Conservation (phyloP, 2,113 vertebrate species). For the Mus pahari region DNA sequence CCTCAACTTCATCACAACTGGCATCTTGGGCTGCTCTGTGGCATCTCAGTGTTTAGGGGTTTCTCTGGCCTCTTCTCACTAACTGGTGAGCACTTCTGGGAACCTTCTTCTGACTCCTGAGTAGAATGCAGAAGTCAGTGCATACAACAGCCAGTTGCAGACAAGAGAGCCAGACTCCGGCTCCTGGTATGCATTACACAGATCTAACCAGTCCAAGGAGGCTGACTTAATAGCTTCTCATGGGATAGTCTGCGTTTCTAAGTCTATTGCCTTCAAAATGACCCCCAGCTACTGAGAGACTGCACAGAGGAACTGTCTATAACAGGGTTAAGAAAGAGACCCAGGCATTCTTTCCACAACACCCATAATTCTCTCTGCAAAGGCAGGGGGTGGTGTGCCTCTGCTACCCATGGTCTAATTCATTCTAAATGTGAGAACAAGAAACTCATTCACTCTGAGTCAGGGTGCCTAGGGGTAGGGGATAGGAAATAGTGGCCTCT, state of each 20-base stretch:
- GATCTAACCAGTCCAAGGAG: background rate
- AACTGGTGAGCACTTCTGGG: background rate
- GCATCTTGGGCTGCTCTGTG: background rate
- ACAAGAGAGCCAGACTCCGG: fast-evolving
- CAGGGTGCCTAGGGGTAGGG: background rate
- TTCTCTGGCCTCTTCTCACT: background rate
- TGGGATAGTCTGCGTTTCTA: background rate
- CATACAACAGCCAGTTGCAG: background rate
- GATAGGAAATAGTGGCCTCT: constrained; percentile 57
- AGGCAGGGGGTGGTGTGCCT: constrained; percentile 31
- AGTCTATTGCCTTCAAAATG: constrained; percentile 24
- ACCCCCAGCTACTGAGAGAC: constrained; percentile 11
- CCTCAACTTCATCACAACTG: fast-evolving
- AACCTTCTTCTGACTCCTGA: background rate
- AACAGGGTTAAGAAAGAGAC: constrained; percentile 21
- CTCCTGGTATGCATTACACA: background rate
- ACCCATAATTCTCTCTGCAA: background rate
- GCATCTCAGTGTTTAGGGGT: fast-evolving
- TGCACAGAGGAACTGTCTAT: background rate
- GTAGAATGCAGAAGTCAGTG: background rate
- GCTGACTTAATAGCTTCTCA: background rate
- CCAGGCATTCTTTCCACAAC: constrained; percentile 14
- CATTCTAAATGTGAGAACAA: constrained; percentile 65
- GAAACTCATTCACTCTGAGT: constrained; percentile 49
- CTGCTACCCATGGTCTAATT: constrained; percentile 61